Base-by-base conservation (phyloP, 2,113 vertebrate genomes). In the Tichodroma muraria region DNA sequence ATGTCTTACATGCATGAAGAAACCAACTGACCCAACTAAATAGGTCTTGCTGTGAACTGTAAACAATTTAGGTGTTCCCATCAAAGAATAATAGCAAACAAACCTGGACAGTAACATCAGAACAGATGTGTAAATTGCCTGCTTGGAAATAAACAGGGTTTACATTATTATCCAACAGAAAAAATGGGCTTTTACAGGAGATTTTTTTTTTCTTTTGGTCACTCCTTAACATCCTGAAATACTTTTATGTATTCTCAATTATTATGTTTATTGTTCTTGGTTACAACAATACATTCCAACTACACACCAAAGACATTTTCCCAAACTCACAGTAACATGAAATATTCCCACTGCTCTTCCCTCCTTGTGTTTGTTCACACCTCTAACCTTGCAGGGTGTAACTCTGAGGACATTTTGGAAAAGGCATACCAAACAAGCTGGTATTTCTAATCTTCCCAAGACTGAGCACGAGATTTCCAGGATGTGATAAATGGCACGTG, bases 1-100 rank as follows among this genome's bases (percentile, higher is more conserved):
- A 70, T 27, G 31, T 47, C 69, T 85, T 30, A 85, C 33, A 69
- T 0, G 6, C 61, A 69, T 33, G 53, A 79, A 65, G 84, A 83
- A 94, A 94, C 7, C 68, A 93, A 91, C 10, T 50, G 81, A 86
- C 54, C 54, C 85, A 95, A 77, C 33, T 86, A 88, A 93, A 86
- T 1, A 44, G 40, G 71, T 93, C 79, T 87, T 75, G 50, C 80
- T 86, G 60, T 81, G 86, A 97, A 88, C 66, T 65, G 57, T 88
- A 92, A 92, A 79, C 69, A 89, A 90, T 92, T 89, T 86, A 89
- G 85, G 79, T 73, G 76, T 68, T 80, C 83, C 44, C 72, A 77
- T 52, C 84, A 91, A 93, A 89, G 66, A 79, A 70, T 68, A 93
- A 95, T 9, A 84, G 79, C 90, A 95, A 95, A 91, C 85, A 95